These are phyloP conservation scores for Palythoa grandiflora DNA, from an alignment of 92 coral and sea anemone genomes.

Conservation along the genomic window DNA sequence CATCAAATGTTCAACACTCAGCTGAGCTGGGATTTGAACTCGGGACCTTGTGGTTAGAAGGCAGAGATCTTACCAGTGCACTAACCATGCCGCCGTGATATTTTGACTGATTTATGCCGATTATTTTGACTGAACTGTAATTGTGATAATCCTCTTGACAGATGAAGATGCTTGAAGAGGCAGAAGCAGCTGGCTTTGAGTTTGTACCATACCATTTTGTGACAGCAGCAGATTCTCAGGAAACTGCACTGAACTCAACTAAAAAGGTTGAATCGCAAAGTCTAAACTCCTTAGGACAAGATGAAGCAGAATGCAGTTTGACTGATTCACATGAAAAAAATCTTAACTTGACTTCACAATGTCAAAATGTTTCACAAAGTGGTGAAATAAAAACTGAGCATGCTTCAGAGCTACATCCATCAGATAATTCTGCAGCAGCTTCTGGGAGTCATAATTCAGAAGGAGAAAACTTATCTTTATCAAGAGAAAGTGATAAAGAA, in stretches of 20 bases:
- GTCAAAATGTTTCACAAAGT: not conserved
- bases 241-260: not conserved
- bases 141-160: constrained; percentile 13
- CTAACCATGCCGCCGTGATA: too few species aligned
- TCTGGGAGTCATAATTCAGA: not conserved
- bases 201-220: constrained; percentile 58
- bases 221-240: constrained; percentile 5
- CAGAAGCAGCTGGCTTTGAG: constrained; percentile 64
- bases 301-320: not conserved
- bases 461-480: not conserved
- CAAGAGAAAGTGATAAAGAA: constrained; percentile 8
- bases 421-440: not conserved
- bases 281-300: not conserved
- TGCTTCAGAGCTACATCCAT: not conserved
- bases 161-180: constrained; percentile 68
- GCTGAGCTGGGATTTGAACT: too few species aligned
- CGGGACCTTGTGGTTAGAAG: too few species aligned
- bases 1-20: too few species aligned
- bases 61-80: too few species aligned
- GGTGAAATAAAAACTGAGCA: not conserved
- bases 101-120: too few species aligned
- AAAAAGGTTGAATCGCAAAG: constrained; percentile 16
- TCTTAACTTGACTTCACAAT: not conserved
- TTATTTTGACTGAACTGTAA: too few species aligned
- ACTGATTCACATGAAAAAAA: not conserved